Percentiles rank a stretch among this genome's conserved stretches.
phyloP scores from a whole-genome alignment of 2,113 vertebrate species.

The Percina caprodes region DNA sequence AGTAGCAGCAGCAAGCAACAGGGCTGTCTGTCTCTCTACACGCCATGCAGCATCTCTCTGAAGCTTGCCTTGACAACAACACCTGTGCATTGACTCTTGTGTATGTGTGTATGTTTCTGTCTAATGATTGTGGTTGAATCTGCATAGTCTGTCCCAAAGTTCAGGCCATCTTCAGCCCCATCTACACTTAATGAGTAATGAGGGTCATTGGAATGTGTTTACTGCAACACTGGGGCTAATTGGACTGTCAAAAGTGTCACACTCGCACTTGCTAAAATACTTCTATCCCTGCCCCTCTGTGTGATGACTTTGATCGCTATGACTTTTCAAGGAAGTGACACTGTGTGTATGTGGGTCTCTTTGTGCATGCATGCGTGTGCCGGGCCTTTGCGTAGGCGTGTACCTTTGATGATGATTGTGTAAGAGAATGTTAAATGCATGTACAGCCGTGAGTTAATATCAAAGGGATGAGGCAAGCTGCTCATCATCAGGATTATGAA shows the following conservation, averaged over 20 bases:
- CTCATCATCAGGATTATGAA: not conserved
- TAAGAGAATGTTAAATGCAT: constrained; percentile 63
- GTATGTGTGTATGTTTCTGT: not conserved
- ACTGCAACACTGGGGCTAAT: constrained; percentile 78
- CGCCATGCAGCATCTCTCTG: constrained; percentile 40
- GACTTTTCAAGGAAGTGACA: constrained; percentile 19
- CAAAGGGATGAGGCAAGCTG: constrained; percentile 33
- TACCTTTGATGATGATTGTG: constrained; percentile 63
- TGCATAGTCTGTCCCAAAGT: constrained; percentile 1
- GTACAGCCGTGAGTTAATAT: constrained; percentile 54
- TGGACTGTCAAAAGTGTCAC: constrained; percentile 81
- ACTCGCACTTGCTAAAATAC: constrained; percentile 71
- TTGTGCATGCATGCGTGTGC: constrained; percentile 48
- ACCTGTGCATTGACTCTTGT: constrained; percentile 5
- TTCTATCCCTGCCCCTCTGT: constrained; percentile 57
- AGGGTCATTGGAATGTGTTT: constrained; percentile 77
- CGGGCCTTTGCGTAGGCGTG: constrained; percentile 50
- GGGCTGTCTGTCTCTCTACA: constrained; percentile 23
- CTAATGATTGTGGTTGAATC: not conserved
- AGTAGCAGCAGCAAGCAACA: constrained; percentile 37
- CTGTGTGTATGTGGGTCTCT: constrained; percentile 13
- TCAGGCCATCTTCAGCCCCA: constrained; percentile 49
- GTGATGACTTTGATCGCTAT: constrained; percentile 23
- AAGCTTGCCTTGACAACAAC: constrained; percentile 25
- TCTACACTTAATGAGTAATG: constrained; percentile 75